phyloP scores from a whole-genome alignment of 2,888 invertebrate species.

The Andrena hattorfiana region DNA sequence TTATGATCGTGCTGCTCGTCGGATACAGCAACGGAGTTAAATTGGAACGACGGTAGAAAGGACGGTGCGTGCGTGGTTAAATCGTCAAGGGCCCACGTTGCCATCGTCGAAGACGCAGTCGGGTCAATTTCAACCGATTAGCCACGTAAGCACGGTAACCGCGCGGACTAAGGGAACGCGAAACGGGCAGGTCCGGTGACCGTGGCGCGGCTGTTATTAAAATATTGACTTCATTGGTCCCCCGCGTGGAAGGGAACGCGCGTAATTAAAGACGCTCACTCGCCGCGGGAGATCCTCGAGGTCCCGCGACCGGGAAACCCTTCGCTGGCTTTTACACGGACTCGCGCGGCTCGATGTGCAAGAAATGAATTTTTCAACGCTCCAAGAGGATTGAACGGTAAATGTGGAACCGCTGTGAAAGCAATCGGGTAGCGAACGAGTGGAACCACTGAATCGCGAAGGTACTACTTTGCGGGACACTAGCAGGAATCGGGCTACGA shows the following conservation, averaged over 20 bases:
- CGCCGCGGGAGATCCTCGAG: constrained; percentile 13
- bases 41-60: constrained; percentile 59
- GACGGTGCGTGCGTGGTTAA: constrained; percentile 61
- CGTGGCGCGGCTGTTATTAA: constrained; percentile 20
- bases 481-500: background rate
- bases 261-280: constrained; percentile 27
- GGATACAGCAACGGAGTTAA: background rate
- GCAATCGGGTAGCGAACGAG: background rate
- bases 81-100: constrained; percentile 67
- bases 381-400: background rate
- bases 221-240: constrained; percentile 19
- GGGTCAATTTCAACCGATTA: constrained; percentile 65
- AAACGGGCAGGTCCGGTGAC: constrained; percentile 2
- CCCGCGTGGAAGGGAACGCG: constrained; percentile 23
- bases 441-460: background rate
- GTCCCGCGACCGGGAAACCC: constrained; percentile 13
- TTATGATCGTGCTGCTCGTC: constrained; percentile 49
- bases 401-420: background rate
- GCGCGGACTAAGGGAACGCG: constrained; percentile 17
- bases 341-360: background rate
- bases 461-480: background rate
- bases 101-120: constrained; percentile 49
- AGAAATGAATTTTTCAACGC: background rate
- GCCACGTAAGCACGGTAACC: constrained; percentile 41
- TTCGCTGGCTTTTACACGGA: background rate